Percentiles rank a stretch among this genome's conserved stretches.
These are phyloP conservation scores for Rutpela maculata DNA, from an alignment of 2,888 invertebrate genomes.

Conservation along the genomic window DNA sequence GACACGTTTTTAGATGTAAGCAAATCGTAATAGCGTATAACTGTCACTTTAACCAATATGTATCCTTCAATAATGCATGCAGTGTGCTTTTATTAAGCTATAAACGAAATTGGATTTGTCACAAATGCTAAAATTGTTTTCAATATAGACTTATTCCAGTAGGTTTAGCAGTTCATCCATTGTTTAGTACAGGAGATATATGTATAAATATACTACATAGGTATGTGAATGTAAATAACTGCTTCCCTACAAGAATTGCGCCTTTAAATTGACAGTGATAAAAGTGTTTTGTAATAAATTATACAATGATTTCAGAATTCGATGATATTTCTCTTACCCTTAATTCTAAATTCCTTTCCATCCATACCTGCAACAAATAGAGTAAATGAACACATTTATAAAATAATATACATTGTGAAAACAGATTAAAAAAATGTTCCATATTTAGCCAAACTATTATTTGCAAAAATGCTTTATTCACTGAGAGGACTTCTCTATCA, in stretches of 20 bases:
- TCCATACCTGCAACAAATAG: conserved; percentile 70
- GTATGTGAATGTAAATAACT: background rate
- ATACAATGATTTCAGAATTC: too few species aligned
- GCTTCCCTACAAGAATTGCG: background rate
- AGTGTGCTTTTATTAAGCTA: conserved; percentile 56
- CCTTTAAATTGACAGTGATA: background rate
- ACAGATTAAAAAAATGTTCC: too few species aligned
- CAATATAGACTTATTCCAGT: conserved; percentile 26
- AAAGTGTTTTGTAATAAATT: background rate
- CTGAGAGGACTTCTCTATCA: too few species aligned
- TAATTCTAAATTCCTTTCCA: conserved; percentile 75
- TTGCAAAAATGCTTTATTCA: too few species aligned
- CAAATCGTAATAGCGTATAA: conserved; percentile 45
- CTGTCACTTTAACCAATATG: conserved; percentile 58
- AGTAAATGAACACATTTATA: background rate
- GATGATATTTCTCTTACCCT: conserved; percentile 73
- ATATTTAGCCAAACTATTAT: too few species aligned
- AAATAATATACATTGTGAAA: background rate
- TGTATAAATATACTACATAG: background rate
- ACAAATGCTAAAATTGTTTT: conserved; percentile 37
- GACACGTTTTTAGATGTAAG: conserved; percentile 23
- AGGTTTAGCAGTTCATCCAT: conserved; percentile 7
- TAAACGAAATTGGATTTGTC: conserved; percentile 56
- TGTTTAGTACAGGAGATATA: background rate
- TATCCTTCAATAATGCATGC: conserved; percentile 54